Conservation (phyloP, 2,888 invertebrate genomes). For the Trachelus troglodyta region DNA sequence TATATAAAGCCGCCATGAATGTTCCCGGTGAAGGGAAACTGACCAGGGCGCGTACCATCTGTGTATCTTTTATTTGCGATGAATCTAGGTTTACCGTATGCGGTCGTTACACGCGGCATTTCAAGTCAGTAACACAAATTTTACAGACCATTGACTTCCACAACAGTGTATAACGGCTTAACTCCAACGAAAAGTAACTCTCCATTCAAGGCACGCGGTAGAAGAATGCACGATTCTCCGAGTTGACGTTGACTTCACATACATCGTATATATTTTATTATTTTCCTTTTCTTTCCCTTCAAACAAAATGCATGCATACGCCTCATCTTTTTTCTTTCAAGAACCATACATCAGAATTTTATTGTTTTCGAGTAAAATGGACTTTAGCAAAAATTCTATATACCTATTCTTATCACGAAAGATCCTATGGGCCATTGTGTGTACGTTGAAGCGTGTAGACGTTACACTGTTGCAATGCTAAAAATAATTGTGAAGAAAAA, state of each 20-base stretch:
- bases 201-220: background rate
- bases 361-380: background rate
- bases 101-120: background rate
- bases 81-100: background rate
- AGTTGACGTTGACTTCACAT: background rate
- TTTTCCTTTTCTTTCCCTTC: background rate
- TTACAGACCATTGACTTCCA: background rate
- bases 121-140: background rate
- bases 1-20: background rate
- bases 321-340: too few relatives aligned
- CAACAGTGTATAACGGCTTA: background rate
- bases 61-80: background rate
- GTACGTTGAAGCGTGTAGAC: background rate
- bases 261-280: background rate
- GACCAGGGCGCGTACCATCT: background rate
- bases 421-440: background rate
- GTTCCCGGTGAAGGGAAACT: background rate
- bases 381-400: background rate
- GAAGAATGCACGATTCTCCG: background rate
- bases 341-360: background rate
- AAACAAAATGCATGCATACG: background rate
- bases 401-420: background rate
- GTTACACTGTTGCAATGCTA: background rate
- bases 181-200: background rate
- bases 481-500: background rate